Percentiles rank a stretch among this genome's conserved stretches.
phyloP scores from a whole-genome alignment of 2,888 invertebrate genomes.

The Abrostola triplasia region DNA sequence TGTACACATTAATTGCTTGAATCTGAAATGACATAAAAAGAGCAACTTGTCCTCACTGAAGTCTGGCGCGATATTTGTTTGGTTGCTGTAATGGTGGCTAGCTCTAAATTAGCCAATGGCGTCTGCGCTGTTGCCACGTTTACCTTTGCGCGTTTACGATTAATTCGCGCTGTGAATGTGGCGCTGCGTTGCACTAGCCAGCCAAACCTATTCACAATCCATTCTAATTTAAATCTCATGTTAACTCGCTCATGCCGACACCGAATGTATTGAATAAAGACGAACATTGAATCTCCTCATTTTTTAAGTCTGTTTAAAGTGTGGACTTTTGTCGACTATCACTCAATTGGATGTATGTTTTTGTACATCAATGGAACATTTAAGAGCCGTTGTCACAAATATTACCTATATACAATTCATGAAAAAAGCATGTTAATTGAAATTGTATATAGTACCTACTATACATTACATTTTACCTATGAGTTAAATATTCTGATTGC shows the following conservation, averaged over 20 bases:
- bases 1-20: background rate
- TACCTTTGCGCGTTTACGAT: constrained; percentile 65
- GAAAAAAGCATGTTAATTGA: too few relatives aligned
- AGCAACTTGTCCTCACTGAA: constrained; percentile 19
- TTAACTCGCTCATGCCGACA: constrained; percentile 58
- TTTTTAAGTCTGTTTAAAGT: constrained; percentile 5
- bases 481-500: too few relatives aligned
- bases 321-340: constrained; percentile 35
- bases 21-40: constrained; percentile 4
- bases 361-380: constrained; percentile 34
- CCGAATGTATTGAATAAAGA: constrained; percentile 42
- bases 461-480: too few relatives aligned
- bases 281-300: too few relatives aligned
- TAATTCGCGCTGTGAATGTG: constrained; percentile 66
- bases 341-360: constrained; percentile 41
- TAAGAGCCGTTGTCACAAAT: constrained; percentile 16
- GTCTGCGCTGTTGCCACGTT: constrained; percentile 66
- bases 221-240: constrained; percentile 58
- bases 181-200: constrained; percentile 51
- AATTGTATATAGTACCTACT: too few relatives aligned
- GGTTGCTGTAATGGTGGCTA: constrained; percentile 28
- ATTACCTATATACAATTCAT: background rate
- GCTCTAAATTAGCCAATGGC: constrained; percentile 40
- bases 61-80: constrained; percentile 29
- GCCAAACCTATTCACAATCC: constrained; percentile 55